phyloP scores from a whole-genome alignment of 1,140 invertebrate species.

The Ericerus pela region DNA sequence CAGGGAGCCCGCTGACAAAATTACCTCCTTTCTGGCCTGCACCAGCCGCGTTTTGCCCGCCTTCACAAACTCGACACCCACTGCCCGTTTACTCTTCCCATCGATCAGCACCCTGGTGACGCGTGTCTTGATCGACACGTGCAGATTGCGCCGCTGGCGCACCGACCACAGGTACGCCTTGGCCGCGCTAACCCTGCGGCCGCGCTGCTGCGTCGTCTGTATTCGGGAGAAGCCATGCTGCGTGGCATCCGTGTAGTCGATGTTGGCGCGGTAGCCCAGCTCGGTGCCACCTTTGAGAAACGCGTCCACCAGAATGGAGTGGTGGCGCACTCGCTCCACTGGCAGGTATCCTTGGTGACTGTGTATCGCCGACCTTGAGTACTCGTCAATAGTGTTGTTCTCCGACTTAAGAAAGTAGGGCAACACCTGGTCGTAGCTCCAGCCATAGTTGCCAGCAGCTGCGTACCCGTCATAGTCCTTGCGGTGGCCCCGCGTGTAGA shows the following conservation, averaged over 20 bases:
- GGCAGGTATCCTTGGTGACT: constrained; percentile 48
- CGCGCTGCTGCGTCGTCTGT: constrained; percentile 44
- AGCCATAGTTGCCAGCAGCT: constrained; percentile 61
- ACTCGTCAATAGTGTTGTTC: constrained; percentile 34
- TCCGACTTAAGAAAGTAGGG: constrained; percentile 73
- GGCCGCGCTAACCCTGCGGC: constrained; percentile 40
- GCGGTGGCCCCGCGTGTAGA: constrained; percentile 54
- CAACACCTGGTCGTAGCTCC: constrained; percentile 68
- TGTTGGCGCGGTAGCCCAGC: constrained; percentile 34
- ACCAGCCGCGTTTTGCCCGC: constrained; percentile 33
- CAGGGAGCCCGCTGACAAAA: constrained; percentile 49
- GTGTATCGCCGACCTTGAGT: constrained; percentile 41
- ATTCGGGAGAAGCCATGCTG: constrained; percentile 45
- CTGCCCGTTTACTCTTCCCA: constrained; percentile 38
- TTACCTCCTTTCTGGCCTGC: constrained; percentile 44
- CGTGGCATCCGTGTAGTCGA: constrained; percentile 38
- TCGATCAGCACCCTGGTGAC: constrained; percentile 51
- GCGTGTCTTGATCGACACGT: constrained; percentile 47
- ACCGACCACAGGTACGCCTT: constrained; percentile 41
- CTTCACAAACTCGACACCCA: constrained; percentile 48
- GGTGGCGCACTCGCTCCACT: constrained; percentile 45
- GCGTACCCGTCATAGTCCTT: constrained; percentile 56
- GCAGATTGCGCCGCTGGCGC: constrained; percentile 46
- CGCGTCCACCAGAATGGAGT: constrained; percentile 36
- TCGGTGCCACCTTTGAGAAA: constrained; percentile 39